Base-by-base conservation (phyloP, 1,140 invertebrate species). In the Stratiolaelaps scimitus region DNA sequence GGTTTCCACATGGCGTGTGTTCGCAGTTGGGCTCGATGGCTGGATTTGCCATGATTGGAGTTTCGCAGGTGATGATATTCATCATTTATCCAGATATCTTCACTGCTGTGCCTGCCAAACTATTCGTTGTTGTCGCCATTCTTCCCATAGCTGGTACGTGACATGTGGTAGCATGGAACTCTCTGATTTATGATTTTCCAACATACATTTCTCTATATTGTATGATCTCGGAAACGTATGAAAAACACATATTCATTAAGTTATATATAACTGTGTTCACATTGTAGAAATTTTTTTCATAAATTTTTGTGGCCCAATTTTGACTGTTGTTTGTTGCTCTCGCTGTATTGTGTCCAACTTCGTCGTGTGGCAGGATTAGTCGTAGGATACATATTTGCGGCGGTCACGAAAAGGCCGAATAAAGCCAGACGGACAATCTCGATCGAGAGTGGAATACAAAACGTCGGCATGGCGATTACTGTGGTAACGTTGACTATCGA, bases 391-490 rank as follows among this genome's bases (percentile, higher is more conserved):
- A 7, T 68, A 15, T 68, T 74, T 0, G 74, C 76, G 2, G 69
- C 67, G 60, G 29, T 78, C 6, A 73, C 71, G 46, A 68, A 74
- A 23, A 71, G 72, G 69, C 67, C 70, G 43, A 67, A 70, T 23
- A 26, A 67, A 23, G 68, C 71, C 20, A 30, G 73, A 34, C 68
- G 76, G 66, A 78, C 77, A 6, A 73, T 78, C 56, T 74, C 75
- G 17, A 74, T 78, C 29, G 77, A 78, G 70, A 75, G 74, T 0
- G 76, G 77, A 15, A 74, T 78, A 28, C 77, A 78, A 48, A 78
- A 78, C 70, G 73, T 78, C 44, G 73, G 73, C 20, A 72, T 72
- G 13, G 72, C 73, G 1, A 60, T 60, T 1, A 60, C 53, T 15
- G 53, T 60, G 17, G 23, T 60, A 1, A 60, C 53, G 5, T 23